phyloP scores from a whole-genome alignment of 2,888 invertebrate species.

The Mechanitis messenoides region DNA sequence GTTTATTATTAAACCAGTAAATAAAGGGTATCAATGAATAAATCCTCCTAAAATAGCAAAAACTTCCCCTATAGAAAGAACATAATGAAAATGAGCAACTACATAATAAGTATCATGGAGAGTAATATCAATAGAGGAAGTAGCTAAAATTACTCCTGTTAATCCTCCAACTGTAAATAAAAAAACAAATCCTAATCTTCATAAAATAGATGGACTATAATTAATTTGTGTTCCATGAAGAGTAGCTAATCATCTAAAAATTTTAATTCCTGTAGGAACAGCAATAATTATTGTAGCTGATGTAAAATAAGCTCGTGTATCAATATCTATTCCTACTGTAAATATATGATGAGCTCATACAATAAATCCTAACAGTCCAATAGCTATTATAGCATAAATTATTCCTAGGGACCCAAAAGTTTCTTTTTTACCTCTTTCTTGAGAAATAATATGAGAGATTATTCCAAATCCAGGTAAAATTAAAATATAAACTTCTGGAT shows the following conservation, averaged over 20 bases:
- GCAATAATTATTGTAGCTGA: conserved; percentile 92
- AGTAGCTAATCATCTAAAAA: conserved; percentile 86
- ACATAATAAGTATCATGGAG: conserved; percentile 91
- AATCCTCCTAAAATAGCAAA: conserved; percentile 86
- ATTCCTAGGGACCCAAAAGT: conserved; percentile 84
- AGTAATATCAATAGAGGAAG: conserved; percentile 85
- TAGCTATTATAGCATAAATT: conserved; percentile 90
- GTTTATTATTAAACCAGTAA: conserved; percentile 79
- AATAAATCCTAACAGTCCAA: conserved; percentile 89
- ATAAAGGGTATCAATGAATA: conserved; percentile 82
- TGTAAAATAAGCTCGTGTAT: conserved; percentile 89
- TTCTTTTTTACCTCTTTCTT: conserved; percentile 85
- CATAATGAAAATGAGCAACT: conserved; percentile 89
- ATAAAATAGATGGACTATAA: conserved; percentile 57
- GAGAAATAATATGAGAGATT: conserved; percentile 86
- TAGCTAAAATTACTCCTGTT: conserved; percentile 64
- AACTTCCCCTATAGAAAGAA: conserved; percentile 86
- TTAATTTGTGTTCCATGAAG: conserved; percentile 79
- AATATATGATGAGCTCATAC: conserved; percentile 92
- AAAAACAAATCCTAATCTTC: conserved; percentile 13
- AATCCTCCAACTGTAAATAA: conserved; percentile 13
- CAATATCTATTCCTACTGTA: conserved; percentile 88
- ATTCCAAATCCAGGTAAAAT: conserved; percentile 90
- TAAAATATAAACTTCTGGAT: conserved; percentile 91
- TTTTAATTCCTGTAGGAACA: conserved; percentile 89